Evolutionary conservation across 1,140 invertebrate species (phyloP).

Genomic region (Leptinotarsa defecta): DNA sequence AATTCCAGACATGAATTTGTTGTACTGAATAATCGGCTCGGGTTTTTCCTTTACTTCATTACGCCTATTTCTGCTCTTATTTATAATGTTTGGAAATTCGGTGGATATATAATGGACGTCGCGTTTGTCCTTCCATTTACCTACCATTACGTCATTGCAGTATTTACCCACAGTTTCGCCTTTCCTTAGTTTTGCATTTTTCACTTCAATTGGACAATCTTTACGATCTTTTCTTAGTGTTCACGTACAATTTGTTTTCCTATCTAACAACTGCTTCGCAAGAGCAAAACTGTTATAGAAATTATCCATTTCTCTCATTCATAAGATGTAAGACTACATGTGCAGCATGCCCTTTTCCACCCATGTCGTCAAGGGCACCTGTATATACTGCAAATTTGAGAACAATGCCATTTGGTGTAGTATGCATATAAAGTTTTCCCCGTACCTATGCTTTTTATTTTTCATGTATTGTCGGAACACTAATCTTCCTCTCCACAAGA

Average conservation of each 20-base stretch:
- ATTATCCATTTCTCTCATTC: constrained; percentile 52
- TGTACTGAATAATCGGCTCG: constrained; percentile 46
- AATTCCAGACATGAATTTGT: constrained; percentile 48
- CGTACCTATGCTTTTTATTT: too few species aligned
- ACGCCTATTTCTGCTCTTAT: constrained; percentile 13
- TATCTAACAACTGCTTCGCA: constrained; percentile 48
- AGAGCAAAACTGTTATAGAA: constrained; percentile 55
- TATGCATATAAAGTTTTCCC: too few species aligned
- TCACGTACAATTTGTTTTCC: constrained; percentile 51
- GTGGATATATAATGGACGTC: too few species aligned
- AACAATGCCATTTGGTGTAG: too few species aligned
- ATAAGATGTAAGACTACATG: too few species aligned
- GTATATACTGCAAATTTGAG: too few species aligned
- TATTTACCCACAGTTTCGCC: too few species aligned
- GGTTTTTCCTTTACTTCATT: constrained; percentile 41
- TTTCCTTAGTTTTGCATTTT: neutral
- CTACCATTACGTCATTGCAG: too few species aligned
- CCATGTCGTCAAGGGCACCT: too few species aligned
- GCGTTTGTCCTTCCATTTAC: too few species aligned
- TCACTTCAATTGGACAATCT: neutral
- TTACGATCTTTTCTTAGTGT: constrained; percentile 38
- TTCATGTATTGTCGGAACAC: neutral
- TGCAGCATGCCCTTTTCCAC: too few species aligned
- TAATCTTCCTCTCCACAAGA: constrained; percentile 16
- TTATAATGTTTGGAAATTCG: neutral